These are phyloP conservation scores for Ptilorrhoa leucosticta DNA, from an alignment of 2,113 vertebrate species.

Conservation along the genomic window DNA sequence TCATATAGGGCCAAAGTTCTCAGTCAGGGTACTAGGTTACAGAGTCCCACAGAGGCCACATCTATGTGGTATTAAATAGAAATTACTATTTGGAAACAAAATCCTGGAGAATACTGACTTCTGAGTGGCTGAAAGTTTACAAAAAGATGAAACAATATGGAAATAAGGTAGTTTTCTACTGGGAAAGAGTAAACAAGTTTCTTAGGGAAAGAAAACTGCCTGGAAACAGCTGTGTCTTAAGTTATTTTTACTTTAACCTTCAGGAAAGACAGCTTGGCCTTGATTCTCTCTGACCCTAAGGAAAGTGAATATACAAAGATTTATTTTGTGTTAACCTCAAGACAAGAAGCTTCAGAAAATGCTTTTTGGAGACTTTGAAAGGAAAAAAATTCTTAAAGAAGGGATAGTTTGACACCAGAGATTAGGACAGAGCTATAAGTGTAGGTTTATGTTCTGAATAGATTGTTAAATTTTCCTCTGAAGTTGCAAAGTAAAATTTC, in stretches of 20 bases:
- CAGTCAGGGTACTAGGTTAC: background rate
- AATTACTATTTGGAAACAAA: background rate
- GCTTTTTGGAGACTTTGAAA: background rate
- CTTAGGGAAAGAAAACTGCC: background rate
- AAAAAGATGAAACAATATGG: background rate
- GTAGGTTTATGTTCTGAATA: background rate
- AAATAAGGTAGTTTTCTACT: background rate
- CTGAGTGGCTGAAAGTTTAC: background rate
- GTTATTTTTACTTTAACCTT: background rate
- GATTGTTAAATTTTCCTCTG: background rate
- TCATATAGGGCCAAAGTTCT: accelerated
- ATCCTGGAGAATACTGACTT: background rate
- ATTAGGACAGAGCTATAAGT: background rate
- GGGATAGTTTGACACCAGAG: background rate
- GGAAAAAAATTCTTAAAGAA: background rate
- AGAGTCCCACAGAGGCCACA: background rate
- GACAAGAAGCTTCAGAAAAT: background rate
- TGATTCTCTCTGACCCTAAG: background rate
- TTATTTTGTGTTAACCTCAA: background rate
- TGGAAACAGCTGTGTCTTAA: background rate
- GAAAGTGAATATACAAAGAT: background rate
- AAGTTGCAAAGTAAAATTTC: constrained; percentile 4
- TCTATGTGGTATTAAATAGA: background rate
- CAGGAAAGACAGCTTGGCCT: background rate
- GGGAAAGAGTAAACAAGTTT: background rate